Evolutionary conservation across 2,113 vertebrate genomes (phyloP), one percentile per base, ranked within the genome.

Genomic region (Phaethornis superciliosus): DNA sequence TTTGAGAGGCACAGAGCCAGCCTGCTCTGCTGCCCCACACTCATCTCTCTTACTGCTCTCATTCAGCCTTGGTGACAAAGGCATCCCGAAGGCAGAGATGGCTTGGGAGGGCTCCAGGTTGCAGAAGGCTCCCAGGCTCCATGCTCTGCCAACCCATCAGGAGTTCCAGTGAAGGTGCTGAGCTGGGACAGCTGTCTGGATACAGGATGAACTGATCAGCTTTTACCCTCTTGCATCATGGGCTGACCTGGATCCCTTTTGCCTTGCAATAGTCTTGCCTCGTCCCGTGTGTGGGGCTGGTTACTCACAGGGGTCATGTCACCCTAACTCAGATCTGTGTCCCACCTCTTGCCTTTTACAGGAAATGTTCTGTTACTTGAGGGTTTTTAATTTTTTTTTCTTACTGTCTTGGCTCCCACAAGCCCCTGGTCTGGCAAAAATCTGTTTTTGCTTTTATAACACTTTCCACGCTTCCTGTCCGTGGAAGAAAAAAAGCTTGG

Each of bases 401-500:
- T 62, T 27, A 15, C 26, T 64, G 0, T 40, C 58, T 82, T 85
- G 82, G 85, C 85, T 94, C 6, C 68, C 72, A 56, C 40, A 93
- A 93, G 35, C 27, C 67, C 80, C 63, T 76, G 55, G 21, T 80
- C 67, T 90, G 68, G 77, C 49, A 93, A 90, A 82, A 79, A n/a
- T 23, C 58, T 69, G 35, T n/a, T 92, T 92, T 91, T 88, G 49
- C 44, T 94, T 85, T 77, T 65, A 0, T 56, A 83, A 58, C 49
- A n/a, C 55, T 94, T 92, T 62, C 59, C 28, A 33, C 2, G 2
- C 19, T 88, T 90, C 70, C 75, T 72, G 65, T 78, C 58, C 72
- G 22, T 37, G 88, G 75, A 47, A 81, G 23, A 10, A 23, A 49
- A 23, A 93, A 40, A 40, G 40, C 40, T 40, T 40, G 40, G 40